Conservation (phyloP, 1,140 invertebrate genomes). For the Papilio polyxenes region DNA sequence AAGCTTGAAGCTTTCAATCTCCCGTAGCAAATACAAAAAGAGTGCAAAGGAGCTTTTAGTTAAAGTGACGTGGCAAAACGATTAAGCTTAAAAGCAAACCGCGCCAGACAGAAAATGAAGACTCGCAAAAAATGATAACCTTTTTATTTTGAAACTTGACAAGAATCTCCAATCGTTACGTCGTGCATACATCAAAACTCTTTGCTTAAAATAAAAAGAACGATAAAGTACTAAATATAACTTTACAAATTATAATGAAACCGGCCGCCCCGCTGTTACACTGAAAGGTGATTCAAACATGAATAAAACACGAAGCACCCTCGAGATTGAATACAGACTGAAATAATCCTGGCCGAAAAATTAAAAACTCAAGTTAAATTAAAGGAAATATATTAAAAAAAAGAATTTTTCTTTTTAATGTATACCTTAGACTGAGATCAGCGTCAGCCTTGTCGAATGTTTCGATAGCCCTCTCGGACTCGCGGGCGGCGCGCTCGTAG, state of each 20-base stretch:
- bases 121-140: constrained; percentile 23
- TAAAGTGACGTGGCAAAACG: constrained; percentile 16
- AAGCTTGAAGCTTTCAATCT: not conserved
- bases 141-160: constrained; percentile 12
- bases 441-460: constrained; percentile 96
- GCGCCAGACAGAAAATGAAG: constrained; percentile 27
- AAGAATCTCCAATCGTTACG: not conserved
- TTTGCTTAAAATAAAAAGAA: not conserved
- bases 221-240: constrained; percentile 7
- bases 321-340: not conserved
- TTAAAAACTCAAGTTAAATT: not conserved
- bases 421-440: constrained; percentile 92
- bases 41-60: constrained; percentile 20
- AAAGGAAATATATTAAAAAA: not conserved
- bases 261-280: not conserved
- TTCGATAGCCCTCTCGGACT: constrained; percentile 95
- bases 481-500: constrained; percentile 96
- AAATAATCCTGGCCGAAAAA: constrained; percentile 30
- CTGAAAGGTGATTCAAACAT: constrained; percentile 31
- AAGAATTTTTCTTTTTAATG: not conserved
- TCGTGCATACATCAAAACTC: not conserved
- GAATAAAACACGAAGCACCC: constrained; percentile 29
- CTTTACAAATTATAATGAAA: not conserved
- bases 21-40: constrained; percentile 20
- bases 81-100: constrained; percentile 27